Base-by-base conservation (phyloP, 1,140 invertebrate genomes). In the Zaprionus davidi region DNA sequence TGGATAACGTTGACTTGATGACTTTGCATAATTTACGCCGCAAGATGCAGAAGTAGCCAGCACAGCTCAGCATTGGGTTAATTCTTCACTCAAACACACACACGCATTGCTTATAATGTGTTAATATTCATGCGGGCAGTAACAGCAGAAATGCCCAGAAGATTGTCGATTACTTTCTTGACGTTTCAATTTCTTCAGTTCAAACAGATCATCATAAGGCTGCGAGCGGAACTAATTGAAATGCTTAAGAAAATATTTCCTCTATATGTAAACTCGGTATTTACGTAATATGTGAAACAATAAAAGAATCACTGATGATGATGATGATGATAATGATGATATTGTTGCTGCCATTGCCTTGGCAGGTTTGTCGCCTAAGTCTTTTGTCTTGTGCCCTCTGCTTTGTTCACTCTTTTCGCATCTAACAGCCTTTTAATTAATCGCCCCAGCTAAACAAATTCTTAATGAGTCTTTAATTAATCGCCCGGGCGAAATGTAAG, bases 401-500 rank as follows among this genome's bases (percentile, higher is more conserved):
- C 44, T 65, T 69, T 62, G 22, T 67, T 60, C 46, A 51, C 68
- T 65, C 76, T 79, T 70, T 81, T 71, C 60, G 63, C 53, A 64
- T 77, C 78, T 78, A 84, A 90, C 74, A 81, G 80, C 69, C 74
- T 81, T 73, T 83, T 87, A 81, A 90, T 87, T 84, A 84, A 88
- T 84, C 75, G 77, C 56, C 24, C 53, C 49, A 71, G 72, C 53
- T 85, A 59, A 81, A 88, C 86, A 90, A 85, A 90, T 90, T 90
- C 81, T 69, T 90, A 88, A 90, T 90, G 86, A 90, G 82, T 75
- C 78, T 90, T 90, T 88, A 88, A 88, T 88, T 90, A 88, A 88
- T 88, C 76, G 86, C 74, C 67, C 76, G 71, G 81, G 62, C 73
- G 71, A 81, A 76, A 81, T 71, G 58, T 71, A 75, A 57, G 58